A percentile compares a stretch with the other conserved stretches of the same genome.
These are phyloP conservation scores for Sparus aurata DNA, from an alignment of 2,797 vertebrate genomes.

Conservation along the genomic window DNA sequence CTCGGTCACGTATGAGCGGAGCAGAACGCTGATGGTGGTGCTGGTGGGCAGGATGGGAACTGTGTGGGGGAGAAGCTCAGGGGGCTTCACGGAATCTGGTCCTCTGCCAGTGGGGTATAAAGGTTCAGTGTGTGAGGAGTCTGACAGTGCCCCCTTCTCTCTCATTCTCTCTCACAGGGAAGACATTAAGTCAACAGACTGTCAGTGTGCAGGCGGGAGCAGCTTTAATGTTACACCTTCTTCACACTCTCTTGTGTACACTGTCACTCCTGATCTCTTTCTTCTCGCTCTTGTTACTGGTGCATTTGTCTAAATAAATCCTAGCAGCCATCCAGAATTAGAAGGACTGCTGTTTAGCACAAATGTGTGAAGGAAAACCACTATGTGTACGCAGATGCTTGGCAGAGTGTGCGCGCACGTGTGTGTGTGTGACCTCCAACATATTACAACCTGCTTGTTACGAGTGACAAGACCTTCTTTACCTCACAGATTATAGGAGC, in stretches of 20 bases:
- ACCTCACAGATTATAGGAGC: constrained; percentile 79
- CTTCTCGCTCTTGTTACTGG: constrained; percentile 13
- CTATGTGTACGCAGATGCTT: constrained; percentile 40
- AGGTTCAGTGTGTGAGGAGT: constrained; percentile 70
- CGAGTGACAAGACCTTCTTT: constrained; percentile 69
- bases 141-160: constrained; percentile 47
- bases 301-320: constrained; percentile 55
- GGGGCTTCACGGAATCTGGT: constrained; percentile 59
- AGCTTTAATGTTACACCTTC: constrained; percentile 44
- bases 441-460: constrained; percentile 75
- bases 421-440: constrained; percentile 57
- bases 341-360: constrained; percentile 43
- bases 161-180: constrained; percentile 54
- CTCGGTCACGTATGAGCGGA: constrained; percentile 35
- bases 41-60: constrained; percentile 67
- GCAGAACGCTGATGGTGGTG: constrained; percentile 52
- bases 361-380: constrained; percentile 65
- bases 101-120: constrained; percentile 71
- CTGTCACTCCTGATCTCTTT: constrained; percentile 11
- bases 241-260: constrained; percentile 33
- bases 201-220: constrained; percentile 53
- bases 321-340: constrained; percentile 38
- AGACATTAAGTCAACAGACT: constrained; percentile 67
- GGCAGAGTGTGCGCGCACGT: constrained; percentile 41
- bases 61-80: constrained; percentile 53